Base-by-base conservation (phyloP, 2,113 vertebrate species). In the Colaptes auratus region DNA sequence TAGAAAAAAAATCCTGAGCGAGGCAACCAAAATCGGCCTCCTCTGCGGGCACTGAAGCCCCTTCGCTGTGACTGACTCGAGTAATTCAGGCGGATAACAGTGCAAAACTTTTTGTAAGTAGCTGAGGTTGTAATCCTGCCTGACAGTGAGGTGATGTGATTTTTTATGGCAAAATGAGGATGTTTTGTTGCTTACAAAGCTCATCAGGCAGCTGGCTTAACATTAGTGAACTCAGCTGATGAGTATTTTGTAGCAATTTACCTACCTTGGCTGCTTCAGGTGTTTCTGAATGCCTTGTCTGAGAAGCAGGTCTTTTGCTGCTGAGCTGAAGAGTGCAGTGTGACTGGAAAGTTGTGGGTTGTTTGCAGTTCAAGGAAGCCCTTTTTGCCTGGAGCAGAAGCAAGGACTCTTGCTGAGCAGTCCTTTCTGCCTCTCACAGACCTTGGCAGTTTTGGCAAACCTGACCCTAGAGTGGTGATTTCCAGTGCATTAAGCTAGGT, bases 1-100 rank as follows among this genome's bases (percentile, higher is more conserved):
- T 67, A 72, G 88, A 35, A 12, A 89, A 60, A 75, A 44, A 71
- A 25, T 42, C 90, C 65, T 84, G 63, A 60, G 24, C 13, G 58
- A 19, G 53, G 31, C 33, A 64, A 33, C 28, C 36, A 10, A 16
- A 16, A 7, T 5, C 81, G 21, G 30, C 67, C 50, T 33, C 73
- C 31, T 9, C 60, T 65, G 59, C 77, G 8, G 4, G 35, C 60
- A 28, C 63, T 1, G 31, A n/a, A 19, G 39, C 65, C 82, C 2
- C 0, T 16, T 3, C 1, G 3, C 64, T 33, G 15, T 16, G 59
- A 52, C 73, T 60, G 73, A 44, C 56, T 35, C 0, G 1, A 10
- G 53, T 20, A 24, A 6, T 33, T 53, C 56, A 17, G 74, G 86
- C 35, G 78, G 55, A 72, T 82, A 44, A 78, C 33, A 23, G 4